Base-by-base conservation (phyloP, 2,888 invertebrate species). In the Agriopis leucophaearia region DNA sequence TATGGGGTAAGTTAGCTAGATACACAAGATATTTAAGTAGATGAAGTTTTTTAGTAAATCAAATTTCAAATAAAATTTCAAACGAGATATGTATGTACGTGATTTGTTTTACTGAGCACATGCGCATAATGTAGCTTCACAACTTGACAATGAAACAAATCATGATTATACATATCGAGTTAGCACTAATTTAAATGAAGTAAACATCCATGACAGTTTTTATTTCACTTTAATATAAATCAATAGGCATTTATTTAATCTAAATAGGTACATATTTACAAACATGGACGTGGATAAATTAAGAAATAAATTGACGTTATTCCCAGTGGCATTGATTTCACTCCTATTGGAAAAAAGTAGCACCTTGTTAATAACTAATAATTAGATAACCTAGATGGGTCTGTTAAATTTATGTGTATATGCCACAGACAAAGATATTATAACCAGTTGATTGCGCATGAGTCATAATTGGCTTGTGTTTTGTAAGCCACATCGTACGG, bases 301-400 rank as follows among this genome's bases (percentile, higher is more conserved):
- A 64, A 35, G 42, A 63, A 62, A 67, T 55, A 54, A 58, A 66
- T 64, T 66, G 63, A 60, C 66, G 61, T 61, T 13, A n/a, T 47
- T 44, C 52, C 9, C 15, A 35, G 27, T 27, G 27, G 27, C 27
- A 27, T 5, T 27, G 27, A 27, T 63, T 38, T 36, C 27, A 15
- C 58, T 60, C 45, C 55, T 55, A 55, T 61, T 61, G 56, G 61
- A 60, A 56, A 59, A 66, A 45, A 44, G 45, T 66, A 66, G 61
- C 71, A 69, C 71, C 63, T 54, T 55, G 15, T 54, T n/a, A 44
- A 36, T 63, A 36, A n/a, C 27, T 16, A 18, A n/a, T n/a, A n/a
- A n/a, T n/a, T 18, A 51, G 35, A 8, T 35, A 36, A 7, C 0
- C 35, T 27, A 15, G 7, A 16, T 0, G 3, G 27, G 27, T 16